These are phyloP conservation scores for Synergus umbraculus DNA, from an alignment of 2,888 invertebrate species.

Conservation along the genomic window DNA sequence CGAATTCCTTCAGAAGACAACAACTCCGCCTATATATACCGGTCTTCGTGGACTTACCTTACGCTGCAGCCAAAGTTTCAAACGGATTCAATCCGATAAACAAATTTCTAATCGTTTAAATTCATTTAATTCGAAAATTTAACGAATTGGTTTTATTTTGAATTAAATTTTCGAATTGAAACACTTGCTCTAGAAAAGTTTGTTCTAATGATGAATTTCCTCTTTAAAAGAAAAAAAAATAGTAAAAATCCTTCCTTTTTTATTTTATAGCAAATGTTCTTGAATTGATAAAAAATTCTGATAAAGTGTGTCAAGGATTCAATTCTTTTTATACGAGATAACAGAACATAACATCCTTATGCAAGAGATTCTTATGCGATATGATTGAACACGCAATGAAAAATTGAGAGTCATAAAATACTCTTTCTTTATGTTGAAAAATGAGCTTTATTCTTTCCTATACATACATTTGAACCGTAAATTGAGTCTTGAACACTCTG, in stretches of 20 bases:
- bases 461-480: not conserved
- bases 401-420: not conserved
- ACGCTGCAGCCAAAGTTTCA: not conserved
- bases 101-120: too few relatives aligned
- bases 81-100: too few relatives aligned
- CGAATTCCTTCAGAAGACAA: slow-evolving; percentile 44
- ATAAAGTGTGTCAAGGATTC: not conserved
- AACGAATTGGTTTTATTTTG: too few relatives aligned
- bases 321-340: not conserved
- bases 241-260: too few relatives aligned
- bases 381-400: not conserved
- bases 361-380: not conserved
- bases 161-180: too few relatives aligned
- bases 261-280: too few relatives aligned
- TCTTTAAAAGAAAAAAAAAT: too few relatives aligned
- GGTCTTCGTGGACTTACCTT: not conserved
- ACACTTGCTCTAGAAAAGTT: too few relatives aligned
- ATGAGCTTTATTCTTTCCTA: not conserved
- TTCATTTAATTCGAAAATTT: too few relatives aligned
- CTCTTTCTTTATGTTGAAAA: not conserved
- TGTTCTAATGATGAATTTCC: too few relatives aligned
- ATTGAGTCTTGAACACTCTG: not conserved
- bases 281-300: not conserved
- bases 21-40: slow-evolving; percentile 12
- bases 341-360: not conserved